A percentile compares a stretch with the other conserved stretches of the same genome.
phyloP scores from a whole-genome alignment of 2,888 invertebrate genomes.

The Drosophila barbarae region DNA sequence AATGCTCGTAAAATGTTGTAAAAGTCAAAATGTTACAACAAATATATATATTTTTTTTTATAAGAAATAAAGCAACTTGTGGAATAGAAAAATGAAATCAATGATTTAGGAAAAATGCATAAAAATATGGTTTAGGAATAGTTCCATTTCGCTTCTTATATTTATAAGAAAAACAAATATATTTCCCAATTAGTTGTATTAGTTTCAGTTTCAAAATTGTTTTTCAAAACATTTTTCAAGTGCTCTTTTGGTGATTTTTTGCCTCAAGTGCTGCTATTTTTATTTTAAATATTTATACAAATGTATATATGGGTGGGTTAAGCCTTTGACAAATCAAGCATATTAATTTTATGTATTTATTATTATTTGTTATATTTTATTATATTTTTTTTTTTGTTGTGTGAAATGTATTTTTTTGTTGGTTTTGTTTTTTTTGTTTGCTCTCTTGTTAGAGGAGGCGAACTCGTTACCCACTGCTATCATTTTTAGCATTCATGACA shows the following conservation, averaged over 20 bases:
- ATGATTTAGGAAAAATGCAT: background rate
- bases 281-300: background rate
- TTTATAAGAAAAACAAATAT: background rate
- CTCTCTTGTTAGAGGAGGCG: background rate
- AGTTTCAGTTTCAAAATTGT: background rate
- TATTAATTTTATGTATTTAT: background rate
- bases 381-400: background rate
- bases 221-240: background rate
- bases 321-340: background rate
- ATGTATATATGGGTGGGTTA: background rate
- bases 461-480: constrained; percentile 1
- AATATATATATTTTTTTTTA: background rate
- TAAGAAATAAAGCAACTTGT: no score
- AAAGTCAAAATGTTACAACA: constrained; percentile 2
- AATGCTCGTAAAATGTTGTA: background rate
- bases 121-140: background rate
- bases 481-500: constrained; percentile 31
- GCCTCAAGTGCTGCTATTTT: background rate
- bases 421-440: background rate
- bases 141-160: background rate
- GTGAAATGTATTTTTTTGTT: background rate
- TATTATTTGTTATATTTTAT: background rate
- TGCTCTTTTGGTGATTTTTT: background rate
- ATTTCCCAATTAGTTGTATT: constrained; percentile 1
- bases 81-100: background rate